Percentiles rank a stretch among this genome's conserved stretches.
Conservation (phyloP, 1,140 invertebrate genomes). For the Eriosoma lanigerum region DNA sequence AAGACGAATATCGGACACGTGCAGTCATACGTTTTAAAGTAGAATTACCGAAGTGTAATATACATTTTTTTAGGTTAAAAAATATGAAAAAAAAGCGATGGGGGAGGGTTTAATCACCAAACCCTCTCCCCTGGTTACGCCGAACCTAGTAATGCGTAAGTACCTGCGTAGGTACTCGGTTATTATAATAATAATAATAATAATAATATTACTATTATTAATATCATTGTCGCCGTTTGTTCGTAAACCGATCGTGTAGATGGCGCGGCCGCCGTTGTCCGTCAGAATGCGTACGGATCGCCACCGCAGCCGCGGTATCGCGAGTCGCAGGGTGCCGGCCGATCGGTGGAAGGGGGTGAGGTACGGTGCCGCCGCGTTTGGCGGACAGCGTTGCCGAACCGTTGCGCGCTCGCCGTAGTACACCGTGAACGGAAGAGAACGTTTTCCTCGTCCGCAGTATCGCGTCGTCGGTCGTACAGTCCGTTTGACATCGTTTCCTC, state of each 20-base stretch:
- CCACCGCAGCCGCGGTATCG: not conserved
- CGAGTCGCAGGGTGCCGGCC: not conserved
- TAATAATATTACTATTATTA: no score
- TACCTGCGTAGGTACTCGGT: no score
- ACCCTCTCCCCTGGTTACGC: no score
- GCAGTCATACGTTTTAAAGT: no score
- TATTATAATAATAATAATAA: no score
- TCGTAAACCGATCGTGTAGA: not conserved
- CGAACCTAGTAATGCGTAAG: no score
- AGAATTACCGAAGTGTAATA: no score
- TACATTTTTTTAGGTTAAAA: no score
- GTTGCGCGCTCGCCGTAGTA: conserved; percentile 27
- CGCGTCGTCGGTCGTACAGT: not conserved
- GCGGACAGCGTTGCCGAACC: conserved; percentile 46
- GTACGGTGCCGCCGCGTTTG: conserved; percentile 9
- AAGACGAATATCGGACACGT: no score
- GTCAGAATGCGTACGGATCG: conserved; percentile 5
- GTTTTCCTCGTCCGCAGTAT: conserved; percentile 22
- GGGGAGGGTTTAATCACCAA: no score
- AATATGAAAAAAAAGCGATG: no score
- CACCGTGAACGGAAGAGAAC: not conserved
- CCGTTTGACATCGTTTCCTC: not conserved
- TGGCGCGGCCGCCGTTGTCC: not conserved
- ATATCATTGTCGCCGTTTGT: no score
- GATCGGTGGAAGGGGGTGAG: not conserved